Base-by-base conservation (phyloP, 2,113 vertebrate genomes). In the Odobenus rosmarus region DNA sequence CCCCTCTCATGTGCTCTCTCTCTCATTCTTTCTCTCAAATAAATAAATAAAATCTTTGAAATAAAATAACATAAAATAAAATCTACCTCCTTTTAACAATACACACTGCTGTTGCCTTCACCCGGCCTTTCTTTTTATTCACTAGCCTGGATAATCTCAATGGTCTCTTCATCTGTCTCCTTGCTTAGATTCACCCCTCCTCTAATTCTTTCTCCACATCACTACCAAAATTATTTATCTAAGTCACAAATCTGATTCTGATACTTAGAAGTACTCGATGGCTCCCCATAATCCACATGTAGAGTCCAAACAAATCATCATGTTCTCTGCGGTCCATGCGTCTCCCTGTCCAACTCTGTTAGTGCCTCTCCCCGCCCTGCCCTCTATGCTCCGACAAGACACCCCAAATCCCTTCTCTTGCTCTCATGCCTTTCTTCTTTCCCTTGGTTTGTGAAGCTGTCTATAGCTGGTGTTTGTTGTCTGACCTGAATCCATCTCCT, bases 201-300 rank as follows among this genome's bases (percentile, higher is more conserved):
- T 85, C 26, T 81, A 83, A 71, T 71, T 90, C 31, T 33, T 90
- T 93, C 21, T 72, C 33, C 23, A 93, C 1, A 8, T 15, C 72
- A 28, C 39, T 36, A 79, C 49, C 39, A 61, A 61, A 90, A 80
- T 39, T 81, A 74, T 33, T 53, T 67, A 49, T 36, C 46, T 95
- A 46, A 61, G 46, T 67, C 36, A n/a, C 1, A 2, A 72, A 83
- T 74, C 39, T 5, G 10, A 71, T 62, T 92, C 42, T 42, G 59
- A 90, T n/a, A 51, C 33, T 62, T 55, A 85, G 15, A 6, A 39
- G 21, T 49, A 49, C 10, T 55, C 19, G 61, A 0, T 28, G 33
- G 23, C 3, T 67, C 42, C 15, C 61, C 33, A n/a, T 39, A 28
- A 85, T 16, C 31, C 23, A n/a, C 0, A 42, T 0, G 9, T 0